Evolutionary conservation across 1,140 invertebrate genomes (phyloP), one percentile per base, ranked within the genome.

Genomic region (Gerris buenoi): DNA sequence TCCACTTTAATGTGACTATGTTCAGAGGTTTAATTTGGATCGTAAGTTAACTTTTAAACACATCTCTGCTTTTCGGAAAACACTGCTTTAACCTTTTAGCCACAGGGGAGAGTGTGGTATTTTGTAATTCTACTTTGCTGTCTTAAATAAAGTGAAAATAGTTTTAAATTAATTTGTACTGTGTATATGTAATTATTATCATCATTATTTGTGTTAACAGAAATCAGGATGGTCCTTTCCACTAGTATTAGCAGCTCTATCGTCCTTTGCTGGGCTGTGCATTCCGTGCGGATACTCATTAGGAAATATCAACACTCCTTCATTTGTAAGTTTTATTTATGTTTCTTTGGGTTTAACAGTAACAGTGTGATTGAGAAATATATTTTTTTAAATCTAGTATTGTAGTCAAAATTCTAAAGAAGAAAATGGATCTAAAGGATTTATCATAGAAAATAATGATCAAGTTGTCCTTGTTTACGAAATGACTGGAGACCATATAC

Each of bases 261-360:
- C 69, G 5, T 87, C 86, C 33, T 89, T 88, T 5, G 68, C 95
- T 10, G 91, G 92, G 29, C 86, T 86, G 15, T 90, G 91, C 15
- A 77, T 95, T 65, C 90, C 92, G 60, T 87, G 90, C 69, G 93
- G 93, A 57, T 95, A 88, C 75, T 91, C 91, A 72, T 91, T 91
- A 63, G 92, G 91, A 56, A 90, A 93, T 25, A 82, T 95, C 56
- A 95, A 95, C 77, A 87, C 88, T 66, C 90, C 91, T 56, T 86
- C 85, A 72, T 76, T 82, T 72, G 91, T 95, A 79, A 77, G 76
- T 76, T 64, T 25, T 56, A 27, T 64, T 26, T 64, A 22, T n/a
- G n/a, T n/a, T 23, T 63, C 65, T 26, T 64, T 58, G 65, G 1
- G 22, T 61, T 64, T 15, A 18, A 57, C 26, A 10, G 14, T 15